Conservation (phyloP, 2,888 invertebrate genomes). For the Bunonema sp. region DNA sequence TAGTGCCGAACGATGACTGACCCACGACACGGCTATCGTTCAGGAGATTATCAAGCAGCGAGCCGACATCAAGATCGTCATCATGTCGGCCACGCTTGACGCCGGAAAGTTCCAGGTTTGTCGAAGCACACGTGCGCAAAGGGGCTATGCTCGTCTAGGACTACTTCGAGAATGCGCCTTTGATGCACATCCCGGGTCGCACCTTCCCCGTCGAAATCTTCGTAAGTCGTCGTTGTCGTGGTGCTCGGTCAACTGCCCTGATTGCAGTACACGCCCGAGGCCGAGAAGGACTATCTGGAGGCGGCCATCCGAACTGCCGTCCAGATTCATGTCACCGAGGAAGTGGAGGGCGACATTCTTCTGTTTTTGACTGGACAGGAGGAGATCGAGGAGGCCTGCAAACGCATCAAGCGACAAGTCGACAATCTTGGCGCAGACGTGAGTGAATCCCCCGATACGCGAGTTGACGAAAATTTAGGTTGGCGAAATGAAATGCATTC, state of each 20-base stretch:
- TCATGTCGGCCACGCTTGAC: slow-evolving; percentile 97
- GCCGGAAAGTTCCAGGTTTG: slow-evolving; percentile 97
- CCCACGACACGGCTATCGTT: slow-evolving; percentile 42
- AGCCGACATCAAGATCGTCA: slow-evolving; percentile 78
- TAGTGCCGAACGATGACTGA: slow-evolving; percentile 1
- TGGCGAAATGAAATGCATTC: slow-evolving; percentile 92
- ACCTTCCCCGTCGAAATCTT: slow-evolving; percentile 93
- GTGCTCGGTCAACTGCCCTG: not conserved
- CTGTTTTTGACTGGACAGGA: slow-evolving; percentile 70
- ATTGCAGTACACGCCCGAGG: slow-evolving; percentile 75
- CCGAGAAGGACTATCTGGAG: slow-evolving; percentile 89
- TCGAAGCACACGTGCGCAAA: no score
- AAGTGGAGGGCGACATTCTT: slow-evolving; percentile 64
- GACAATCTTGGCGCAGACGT: slow-evolving; percentile 64
- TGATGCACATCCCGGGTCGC: slow-evolving; percentile 93
- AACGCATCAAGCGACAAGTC: slow-evolving; percentile 81
- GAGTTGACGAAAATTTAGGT: slow-evolving; percentile 68
- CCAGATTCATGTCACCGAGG: slow-evolving; percentile 73
- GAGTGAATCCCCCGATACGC: slow-evolving; percentile 44
- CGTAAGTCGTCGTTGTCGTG: slow-evolving; percentile 22
- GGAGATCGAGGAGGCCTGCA: slow-evolving; percentile 98
- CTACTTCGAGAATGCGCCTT: slow-evolving; percentile 91
- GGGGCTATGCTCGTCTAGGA: no score
- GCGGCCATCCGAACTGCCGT: slow-evolving; percentile 93
- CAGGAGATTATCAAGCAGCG: slow-evolving; percentile 90